phyloP scores from a whole-genome alignment of 2,113 vertebrate genomes.

The Echinops telfairi region DNA sequence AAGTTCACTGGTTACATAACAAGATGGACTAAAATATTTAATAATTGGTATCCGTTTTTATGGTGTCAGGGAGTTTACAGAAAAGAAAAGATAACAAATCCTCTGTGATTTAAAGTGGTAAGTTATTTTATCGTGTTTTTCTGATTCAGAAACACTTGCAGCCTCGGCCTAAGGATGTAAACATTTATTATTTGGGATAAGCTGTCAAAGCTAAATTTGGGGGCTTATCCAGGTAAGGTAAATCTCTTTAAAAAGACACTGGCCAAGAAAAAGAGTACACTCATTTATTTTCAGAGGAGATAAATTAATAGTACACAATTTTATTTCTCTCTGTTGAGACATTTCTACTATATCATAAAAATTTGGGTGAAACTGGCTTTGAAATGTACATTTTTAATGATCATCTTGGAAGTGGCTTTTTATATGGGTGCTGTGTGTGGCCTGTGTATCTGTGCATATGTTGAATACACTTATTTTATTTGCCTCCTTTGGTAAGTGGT shows the following conservation, averaged over 20 bases:
- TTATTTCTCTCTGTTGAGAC: conserved; percentile 7
- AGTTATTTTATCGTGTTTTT: conserved; percentile 29
- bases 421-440: background rate
- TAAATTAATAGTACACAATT: conserved; percentile 29
- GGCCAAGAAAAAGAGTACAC: background rate
- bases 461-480: background rate
- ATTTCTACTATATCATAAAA: background rate
- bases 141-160: background rate
- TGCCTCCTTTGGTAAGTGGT: conserved; percentile 91
- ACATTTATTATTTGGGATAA: conserved; percentile 60
- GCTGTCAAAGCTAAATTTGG: conserved; percentile 46
- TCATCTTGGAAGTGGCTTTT: background rate
- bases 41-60: too few species aligned
- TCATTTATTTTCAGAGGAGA: conserved; percentile 10
- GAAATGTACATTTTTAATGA: background rate
- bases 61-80: too few species aligned
- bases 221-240: background rate
- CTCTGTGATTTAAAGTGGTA: background rate
- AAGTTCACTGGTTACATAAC: background rate
- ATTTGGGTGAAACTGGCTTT: background rate
- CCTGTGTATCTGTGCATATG: background rate
- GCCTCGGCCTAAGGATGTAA: conserved; percentile 18
- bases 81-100: conserved; percentile 50
- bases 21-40: conserved; percentile 32
- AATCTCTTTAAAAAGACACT: background rate